These are phyloP conservation scores for Lichenostomus cassidix DNA, from an alignment of 2,113 vertebrate species.

Conservation along the genomic window DNA sequence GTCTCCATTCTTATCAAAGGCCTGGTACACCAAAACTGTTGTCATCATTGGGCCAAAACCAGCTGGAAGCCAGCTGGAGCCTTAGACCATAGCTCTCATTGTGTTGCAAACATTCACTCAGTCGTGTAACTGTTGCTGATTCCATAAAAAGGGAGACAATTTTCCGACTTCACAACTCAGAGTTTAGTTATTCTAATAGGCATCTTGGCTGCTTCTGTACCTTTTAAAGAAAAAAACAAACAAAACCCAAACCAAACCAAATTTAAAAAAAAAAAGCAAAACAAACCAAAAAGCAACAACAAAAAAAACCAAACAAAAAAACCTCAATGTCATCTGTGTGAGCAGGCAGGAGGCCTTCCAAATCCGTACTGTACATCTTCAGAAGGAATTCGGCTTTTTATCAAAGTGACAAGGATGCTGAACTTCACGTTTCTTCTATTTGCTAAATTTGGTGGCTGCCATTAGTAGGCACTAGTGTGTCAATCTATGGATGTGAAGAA, in stretches of 20 bases:
- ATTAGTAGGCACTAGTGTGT: neutral
- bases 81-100: neutral
- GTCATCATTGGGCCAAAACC: neutral
- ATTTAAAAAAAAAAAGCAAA: neutral
- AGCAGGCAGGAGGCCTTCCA: neutral
- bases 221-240: neutral
- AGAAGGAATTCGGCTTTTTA: neutral
- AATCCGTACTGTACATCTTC: neutral
- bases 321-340: neutral
- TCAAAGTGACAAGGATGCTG: neutral
- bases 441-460: neutral
- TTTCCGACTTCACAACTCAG: neutral
- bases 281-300: too few species aligned
- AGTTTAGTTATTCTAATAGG: neutral
- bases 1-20: neutral
- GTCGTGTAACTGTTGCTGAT: neutral
- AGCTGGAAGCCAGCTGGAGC: neutral
- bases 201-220: neutral
- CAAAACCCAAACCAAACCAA: neutral
- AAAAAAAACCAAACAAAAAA: neutral
- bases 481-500: neutral
- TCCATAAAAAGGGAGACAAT: neutral
- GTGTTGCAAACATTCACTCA: neutral
- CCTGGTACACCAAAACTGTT: neutral
- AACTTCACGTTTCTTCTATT: neutral